A percentile compares a stretch with the other conserved stretches of the same genome.
Conservation (phyloP, 92 coral and sea anemone species). For the Heliopora coerulea region DNA sequence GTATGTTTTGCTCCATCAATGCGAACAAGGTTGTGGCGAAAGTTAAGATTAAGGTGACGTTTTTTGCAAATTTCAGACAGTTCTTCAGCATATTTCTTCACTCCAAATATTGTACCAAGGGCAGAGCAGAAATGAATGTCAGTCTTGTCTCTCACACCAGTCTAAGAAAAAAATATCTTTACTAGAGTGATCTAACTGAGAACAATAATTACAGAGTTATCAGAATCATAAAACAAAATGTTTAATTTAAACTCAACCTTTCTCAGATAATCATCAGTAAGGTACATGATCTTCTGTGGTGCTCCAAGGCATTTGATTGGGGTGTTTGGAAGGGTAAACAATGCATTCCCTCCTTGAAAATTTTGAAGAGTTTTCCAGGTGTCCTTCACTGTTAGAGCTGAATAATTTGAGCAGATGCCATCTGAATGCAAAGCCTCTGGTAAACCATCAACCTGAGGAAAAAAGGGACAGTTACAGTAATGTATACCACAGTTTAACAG, state of each 20-base stretch:
- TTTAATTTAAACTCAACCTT: conserved; percentile 45
- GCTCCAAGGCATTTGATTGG: conserved; percentile 98
- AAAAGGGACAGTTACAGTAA: not conserved
- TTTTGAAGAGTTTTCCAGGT: conserved; percentile 91
- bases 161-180: conserved; percentile 42
- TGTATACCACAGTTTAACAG: too few species aligned
- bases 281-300: conserved; percentile 97
- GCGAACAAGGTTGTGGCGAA: conserved; percentile 75
- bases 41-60: conserved; percentile 74
- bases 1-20: conserved; percentile 72
- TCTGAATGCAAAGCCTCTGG: conserved; percentile 83
- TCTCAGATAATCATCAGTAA: conserved; percentile 81
- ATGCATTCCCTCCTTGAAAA: conserved; percentile 91
- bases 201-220: too few species aligned
- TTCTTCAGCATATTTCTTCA: conserved; percentile 82
- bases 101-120: conserved; percentile 87
- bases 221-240: not conserved
- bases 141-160: conserved; percentile 62
- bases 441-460: conserved; percentile 72
- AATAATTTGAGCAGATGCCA: conserved; percentile 85
- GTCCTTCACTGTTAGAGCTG: conserved; percentile 75
- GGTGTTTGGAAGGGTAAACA: conserved; percentile 85
- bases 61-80: conserved; percentile 67
- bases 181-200: too few species aligned
- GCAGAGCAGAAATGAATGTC: conserved; percentile 82